Evolutionary conservation across 2,888 invertebrate genomes (phyloP).

Genomic region (Drosophila rellima): DNA sequence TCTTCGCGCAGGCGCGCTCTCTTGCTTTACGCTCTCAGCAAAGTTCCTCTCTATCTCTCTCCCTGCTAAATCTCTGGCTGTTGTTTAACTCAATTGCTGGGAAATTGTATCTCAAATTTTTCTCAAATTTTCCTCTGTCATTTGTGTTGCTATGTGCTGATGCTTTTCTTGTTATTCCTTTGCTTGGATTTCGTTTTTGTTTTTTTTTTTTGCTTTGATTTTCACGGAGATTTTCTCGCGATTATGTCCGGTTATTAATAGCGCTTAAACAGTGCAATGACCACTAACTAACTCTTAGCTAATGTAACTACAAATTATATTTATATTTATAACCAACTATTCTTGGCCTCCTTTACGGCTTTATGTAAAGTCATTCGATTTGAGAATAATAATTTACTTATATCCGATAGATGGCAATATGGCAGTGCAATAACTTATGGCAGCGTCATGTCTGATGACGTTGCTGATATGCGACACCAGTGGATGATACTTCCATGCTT

Average conservation of each 20-base stretch:
- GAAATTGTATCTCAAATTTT: constrained; percentile 47
- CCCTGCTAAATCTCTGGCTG: background rate
- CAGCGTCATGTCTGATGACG: constrained; percentile 47
- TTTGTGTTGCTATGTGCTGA: constrained; percentile 50
- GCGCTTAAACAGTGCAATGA: constrained; percentile 22
- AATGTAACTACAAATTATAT: constrained; percentile 11
- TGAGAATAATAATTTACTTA: constrained; percentile 37
- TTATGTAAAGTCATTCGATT: constrained; percentile 9
- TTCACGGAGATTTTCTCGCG: constrained; percentile 42
- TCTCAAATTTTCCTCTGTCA: constrained; percentile 17
- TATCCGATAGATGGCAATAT: constrained; percentile 33
- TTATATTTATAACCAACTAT: background rate
- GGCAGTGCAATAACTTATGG: constrained; percentile 36
- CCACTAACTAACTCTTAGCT: constrained; percentile 6
- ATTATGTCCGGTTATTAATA: constrained; percentile 21
- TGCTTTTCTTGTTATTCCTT: constrained; percentile 19
- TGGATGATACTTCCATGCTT: background rate
- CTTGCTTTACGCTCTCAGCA: background rate
- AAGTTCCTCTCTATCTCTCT: background rate
- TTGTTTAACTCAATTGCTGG: constrained; percentile 29
- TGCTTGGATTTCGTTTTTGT: background rate
- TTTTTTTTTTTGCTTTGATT: constrained; percentile 28
- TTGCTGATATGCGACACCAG: constrained; percentile 47
- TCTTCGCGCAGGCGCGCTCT: constrained; percentile 43
- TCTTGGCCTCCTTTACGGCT: background rate